Percentiles rank a stretch among this genome's conserved stretches.
These are phyloP conservation scores for Papilio polytes DNA, from an alignment of 1,140 invertebrate species.

Conservation along the genomic window DNA sequence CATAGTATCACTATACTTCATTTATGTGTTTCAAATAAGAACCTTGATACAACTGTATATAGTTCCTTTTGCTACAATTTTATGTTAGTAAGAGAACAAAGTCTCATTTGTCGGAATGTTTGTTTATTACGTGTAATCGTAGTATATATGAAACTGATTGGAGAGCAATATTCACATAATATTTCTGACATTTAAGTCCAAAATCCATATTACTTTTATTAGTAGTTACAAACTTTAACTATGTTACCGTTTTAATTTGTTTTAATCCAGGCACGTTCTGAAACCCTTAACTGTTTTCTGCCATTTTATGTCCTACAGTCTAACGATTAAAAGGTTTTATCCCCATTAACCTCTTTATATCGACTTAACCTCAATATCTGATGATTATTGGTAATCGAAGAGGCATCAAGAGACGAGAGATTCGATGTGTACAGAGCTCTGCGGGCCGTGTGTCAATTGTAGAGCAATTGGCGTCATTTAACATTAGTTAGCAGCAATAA, in stretches of 20 bases:
- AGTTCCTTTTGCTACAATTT: neutral
- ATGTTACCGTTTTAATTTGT: neutral
- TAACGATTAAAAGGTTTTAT: slow-evolving; percentile 6
- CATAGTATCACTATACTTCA: neutral
- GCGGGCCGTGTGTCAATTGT: slow-evolving; percentile 42
- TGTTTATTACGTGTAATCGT: neutral
- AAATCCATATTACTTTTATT: neutral
- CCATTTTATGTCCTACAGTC: neutral
- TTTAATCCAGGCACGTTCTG: neutral
- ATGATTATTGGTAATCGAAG: neutral
- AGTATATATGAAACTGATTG: neutral
- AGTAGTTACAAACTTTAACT: neutral
- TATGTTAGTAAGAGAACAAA: neutral
- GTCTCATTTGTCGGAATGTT: slow-evolving; percentile 4
- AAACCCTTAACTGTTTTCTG: neutral
- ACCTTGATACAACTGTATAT: neutral
- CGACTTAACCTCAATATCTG: neutral
- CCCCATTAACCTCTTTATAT: neutral
- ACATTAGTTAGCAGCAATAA: slow-evolving; percentile 56
- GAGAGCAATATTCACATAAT: neutral
- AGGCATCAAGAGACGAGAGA: neutral
- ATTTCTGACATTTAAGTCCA: neutral
- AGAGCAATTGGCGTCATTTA: slow-evolving; percentile 55
- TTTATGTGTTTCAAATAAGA: neutral
- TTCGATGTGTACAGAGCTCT: neutral